These are phyloP conservation scores for Platichthys stellatus DNA, from an alignment of 2,113 vertebrate genomes.

Conservation along the genomic window DNA sequence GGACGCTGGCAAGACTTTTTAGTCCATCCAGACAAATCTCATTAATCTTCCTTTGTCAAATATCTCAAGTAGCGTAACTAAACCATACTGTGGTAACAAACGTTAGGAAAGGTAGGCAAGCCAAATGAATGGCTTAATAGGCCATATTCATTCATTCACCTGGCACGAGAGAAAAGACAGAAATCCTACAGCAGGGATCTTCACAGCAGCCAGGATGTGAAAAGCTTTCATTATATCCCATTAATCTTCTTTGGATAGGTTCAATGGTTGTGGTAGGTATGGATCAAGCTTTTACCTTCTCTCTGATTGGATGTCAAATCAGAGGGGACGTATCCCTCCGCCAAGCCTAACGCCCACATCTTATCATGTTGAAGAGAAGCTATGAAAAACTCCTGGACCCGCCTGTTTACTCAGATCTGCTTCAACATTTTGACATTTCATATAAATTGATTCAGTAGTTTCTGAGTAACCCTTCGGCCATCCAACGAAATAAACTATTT, in stretches of 20 bases:
- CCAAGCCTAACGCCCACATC: no score
- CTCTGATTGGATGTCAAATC: not conserved
- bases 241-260: not conserved
- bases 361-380: no score
- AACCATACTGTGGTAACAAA: slow-evolving; percentile 8
- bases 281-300: no score
- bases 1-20: slow-evolving; percentile 25
- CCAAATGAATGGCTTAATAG: not conserved
- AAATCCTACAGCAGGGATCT: not conserved
- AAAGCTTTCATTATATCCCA: not conserved
- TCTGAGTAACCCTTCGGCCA: no score
- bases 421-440: no score
- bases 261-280: not conserved
- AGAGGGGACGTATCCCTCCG: no score
- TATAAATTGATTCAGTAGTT: no score
- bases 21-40: slow-evolving; percentile 38
- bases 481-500: no score
- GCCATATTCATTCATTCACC: slow-evolving; percentile 1
- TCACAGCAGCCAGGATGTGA: not conserved
- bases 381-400: no score
- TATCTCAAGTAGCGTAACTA: slow-evolving; percentile 19
- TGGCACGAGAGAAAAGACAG: not conserved
- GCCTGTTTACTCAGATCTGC: no score
- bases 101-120: not conserved
- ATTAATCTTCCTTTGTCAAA: slow-evolving; percentile 50